Evolutionary conservation across 1,140 invertebrate species (phyloP).

Genomic region (Zaprionus gabonicus): DNA sequence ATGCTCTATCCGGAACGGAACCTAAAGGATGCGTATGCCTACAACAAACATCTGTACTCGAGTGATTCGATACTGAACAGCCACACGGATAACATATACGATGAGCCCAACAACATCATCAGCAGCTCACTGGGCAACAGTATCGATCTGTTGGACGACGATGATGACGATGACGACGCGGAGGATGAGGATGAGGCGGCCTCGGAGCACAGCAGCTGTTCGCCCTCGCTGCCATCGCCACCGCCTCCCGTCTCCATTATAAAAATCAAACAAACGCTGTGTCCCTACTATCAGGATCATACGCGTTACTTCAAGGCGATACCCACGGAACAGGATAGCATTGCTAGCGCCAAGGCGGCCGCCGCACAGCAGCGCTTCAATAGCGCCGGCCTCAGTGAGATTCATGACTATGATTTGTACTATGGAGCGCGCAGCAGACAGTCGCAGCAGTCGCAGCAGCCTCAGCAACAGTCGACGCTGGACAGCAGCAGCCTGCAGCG

Average conservation of each 20-base stretch:
- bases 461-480: constrained; percentile 12
- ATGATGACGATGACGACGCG: constrained; percentile 55
- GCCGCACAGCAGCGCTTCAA: constrained; percentile 76
- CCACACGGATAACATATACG: constrained; percentile 83
- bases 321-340: constrained; percentile 80
- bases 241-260: constrained; percentile 72
- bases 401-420: constrained; percentile 82
- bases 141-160: constrained; percentile 56
- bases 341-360: constrained; percentile 72
- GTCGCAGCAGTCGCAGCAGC: constrained; percentile 37
- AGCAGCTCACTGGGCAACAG: constrained; percentile 79
- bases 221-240: constrained; percentile 65
- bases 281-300: constrained; percentile 79
- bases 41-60: constrained; percentile 81
- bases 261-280: constrained; percentile 74
- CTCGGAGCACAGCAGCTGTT: constrained; percentile 70
- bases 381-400: constrained; percentile 73
- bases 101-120: constrained; percentile 81
- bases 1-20: constrained; percentile 38
- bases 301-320: constrained; percentile 83
- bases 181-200: constrained; percentile 59
- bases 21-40: constrained; percentile 75
- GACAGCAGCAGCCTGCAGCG: constrained; percentile 56
- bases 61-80: constrained; percentile 82
- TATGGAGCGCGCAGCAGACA: constrained; percentile 68